phyloP scores from a whole-genome alignment of 2,888 invertebrate genomes.

The Rapana venosa region DNA sequence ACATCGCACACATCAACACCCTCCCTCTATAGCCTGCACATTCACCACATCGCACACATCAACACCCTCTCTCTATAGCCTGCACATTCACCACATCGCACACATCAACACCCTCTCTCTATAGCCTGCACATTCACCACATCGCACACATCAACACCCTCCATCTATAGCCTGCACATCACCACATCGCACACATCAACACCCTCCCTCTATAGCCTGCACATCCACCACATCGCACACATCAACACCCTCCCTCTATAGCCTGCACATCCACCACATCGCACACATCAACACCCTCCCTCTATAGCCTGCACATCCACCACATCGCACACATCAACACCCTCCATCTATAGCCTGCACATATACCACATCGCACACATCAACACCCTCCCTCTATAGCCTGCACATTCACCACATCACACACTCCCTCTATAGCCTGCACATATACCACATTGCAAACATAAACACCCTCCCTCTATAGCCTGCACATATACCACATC shows the following conservation, averaged over 20 bases:
- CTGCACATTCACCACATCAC: conserved; percentile 49
- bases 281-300: conserved; percentile 89
- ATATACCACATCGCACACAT: conserved; percentile 77
- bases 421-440: conserved; percentile 85
- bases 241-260: conserved; percentile 96
- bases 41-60: conserved; percentile 77
- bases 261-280: conserved; percentile 77
- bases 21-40: conserved; percentile 90
- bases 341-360: conserved; percentile 90
- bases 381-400: conserved; percentile 95
- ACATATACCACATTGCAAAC: neutral
- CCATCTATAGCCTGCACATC: conserved; percentile 94
- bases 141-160: conserved; percentile 82
- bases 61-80: conserved; percentile 95
- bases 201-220: conserved; percentile 90
- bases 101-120: conserved; percentile 93
- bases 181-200: too few species aligned
- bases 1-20: conserved; percentile 83
- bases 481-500: conserved; percentile 77
- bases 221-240: conserved; percentile 15
- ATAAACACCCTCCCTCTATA: too few species aligned
- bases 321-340: conserved; percentile 83
- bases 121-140: conserved; percentile 81
- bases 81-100: conserved; percentile 46
- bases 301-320: conserved; percentile 84